Evolutionary conservation across 1,140 invertebrate species (phyloP).

Genomic region (Apis dorsata): DNA sequence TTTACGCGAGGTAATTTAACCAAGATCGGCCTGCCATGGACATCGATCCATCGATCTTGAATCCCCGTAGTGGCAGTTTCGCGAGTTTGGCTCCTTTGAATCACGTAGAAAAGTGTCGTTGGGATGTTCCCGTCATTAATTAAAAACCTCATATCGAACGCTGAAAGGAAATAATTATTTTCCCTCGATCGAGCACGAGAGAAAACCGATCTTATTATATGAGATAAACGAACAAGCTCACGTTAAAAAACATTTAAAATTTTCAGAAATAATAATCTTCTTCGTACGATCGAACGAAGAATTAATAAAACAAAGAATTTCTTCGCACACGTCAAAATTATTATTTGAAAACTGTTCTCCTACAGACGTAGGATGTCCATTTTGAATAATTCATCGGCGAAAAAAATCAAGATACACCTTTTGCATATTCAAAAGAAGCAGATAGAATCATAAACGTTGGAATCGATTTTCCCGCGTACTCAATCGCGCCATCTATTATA

Average conservation of each 20-base stretch:
- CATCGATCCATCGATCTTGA: background rate
- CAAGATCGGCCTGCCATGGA: conserved; percentile 6
- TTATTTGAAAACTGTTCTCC: background rate
- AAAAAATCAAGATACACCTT: background rate
- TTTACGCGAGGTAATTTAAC: conserved; percentile 55
- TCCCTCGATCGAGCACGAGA: background rate
- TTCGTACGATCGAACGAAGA: background rate
- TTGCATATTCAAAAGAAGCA: conserved; percentile 25
- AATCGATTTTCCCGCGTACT: conserved; percentile 19
- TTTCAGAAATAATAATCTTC: background rate
- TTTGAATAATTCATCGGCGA: conserved; percentile 31
- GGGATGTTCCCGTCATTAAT: background rate
- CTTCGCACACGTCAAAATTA: background rate
- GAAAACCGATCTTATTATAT: background rate
- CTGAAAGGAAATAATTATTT: conserved; percentile 1
- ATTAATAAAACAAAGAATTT: background rate
- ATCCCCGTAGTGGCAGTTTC: conserved; percentile 55
- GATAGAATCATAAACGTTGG: background rate
- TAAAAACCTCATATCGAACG: conserved; percentile 12
- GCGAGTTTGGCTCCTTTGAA: conserved; percentile 6
- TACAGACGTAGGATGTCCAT: background rate
- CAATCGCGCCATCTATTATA: background rate
- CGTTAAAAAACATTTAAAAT: background rate
- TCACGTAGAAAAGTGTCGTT: conserved; percentile 46
- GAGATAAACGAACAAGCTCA: background rate